These are phyloP conservation scores for Herpetotheres cachinnans DNA, from an alignment of 2,113 vertebrate species.

Conservation along the genomic window DNA sequence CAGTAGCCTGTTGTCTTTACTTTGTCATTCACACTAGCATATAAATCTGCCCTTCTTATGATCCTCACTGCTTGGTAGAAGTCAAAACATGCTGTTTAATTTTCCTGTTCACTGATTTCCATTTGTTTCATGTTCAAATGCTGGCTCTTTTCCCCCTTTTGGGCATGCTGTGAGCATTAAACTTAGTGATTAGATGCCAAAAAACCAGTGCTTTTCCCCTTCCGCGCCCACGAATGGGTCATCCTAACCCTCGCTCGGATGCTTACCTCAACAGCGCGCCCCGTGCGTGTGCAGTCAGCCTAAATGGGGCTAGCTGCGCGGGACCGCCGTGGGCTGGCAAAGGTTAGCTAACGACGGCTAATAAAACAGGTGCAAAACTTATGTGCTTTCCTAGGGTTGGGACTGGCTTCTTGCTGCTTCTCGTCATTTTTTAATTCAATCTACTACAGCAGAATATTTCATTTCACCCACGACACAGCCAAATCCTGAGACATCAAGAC, in stretches of 20 bases:
- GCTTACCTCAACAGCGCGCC: background rate
- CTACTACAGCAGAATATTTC: background rate
- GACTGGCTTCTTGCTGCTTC: background rate
- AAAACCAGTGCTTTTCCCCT: background rate
- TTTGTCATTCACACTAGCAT: conserved; percentile 53
- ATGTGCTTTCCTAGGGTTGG: background rate
- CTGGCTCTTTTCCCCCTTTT: conserved; percentile 29
- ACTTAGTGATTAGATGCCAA: conserved; percentile 35
- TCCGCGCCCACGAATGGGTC: background rate
- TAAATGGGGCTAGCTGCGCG: background rate
- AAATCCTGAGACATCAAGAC: background rate
- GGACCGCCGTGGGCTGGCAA: background rate
- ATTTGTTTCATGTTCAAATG: conserved; percentile 64
- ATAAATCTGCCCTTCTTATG: conserved; percentile 66
- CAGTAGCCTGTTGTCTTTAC: conserved; percentile 63
- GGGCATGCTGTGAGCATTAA: conserved; percentile 53
- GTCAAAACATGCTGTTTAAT: conserved; percentile 65
- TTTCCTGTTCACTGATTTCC: conserved; percentile 66
- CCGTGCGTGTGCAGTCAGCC: background rate
- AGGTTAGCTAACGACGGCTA: background rate
- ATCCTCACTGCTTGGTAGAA: conserved; percentile 56
- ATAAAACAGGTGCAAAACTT: conserved; percentile 26
- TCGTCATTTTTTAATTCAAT: background rate
- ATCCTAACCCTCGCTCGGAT: background rate
- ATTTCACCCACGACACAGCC: background rate